Percentiles rank a stretch among this genome's conserved stretches.
Conservation (phyloP, 2,888 invertebrate genomes). For the Ceramica pisi region DNA sequence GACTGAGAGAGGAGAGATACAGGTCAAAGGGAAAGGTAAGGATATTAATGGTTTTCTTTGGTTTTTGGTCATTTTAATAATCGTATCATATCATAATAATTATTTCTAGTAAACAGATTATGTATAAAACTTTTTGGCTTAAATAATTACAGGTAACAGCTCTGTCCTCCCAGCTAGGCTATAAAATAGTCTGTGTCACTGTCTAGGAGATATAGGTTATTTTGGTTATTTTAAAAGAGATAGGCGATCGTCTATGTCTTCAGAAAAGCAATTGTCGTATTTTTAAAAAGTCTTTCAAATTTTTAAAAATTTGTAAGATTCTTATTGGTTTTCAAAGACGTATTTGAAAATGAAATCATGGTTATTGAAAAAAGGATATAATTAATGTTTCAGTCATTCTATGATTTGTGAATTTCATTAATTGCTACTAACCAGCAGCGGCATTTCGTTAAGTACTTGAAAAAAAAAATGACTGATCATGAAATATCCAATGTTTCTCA, state of each 20-base stretch:
- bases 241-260: background rate
- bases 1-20: slow-evolving; percentile 95
- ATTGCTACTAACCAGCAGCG: background rate
- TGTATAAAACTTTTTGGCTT: too few relatives aligned
- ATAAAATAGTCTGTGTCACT: too few relatives aligned
- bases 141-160: too few relatives aligned
- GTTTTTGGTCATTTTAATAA: background rate
- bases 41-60: slow-evolving; percentile 20
- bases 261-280: too few relatives aligned
- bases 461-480: background rate
- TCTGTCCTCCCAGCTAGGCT: too few relatives aligned
- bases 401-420: background rate
- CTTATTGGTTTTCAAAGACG: background rate
- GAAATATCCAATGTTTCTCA: slow-evolving; percentile 28
- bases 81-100: too few relatives aligned
- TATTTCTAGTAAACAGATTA: too few relatives aligned
- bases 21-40: slow-evolving; percentile 97
- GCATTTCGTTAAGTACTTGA: background rate
- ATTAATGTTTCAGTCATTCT: too few relatives aligned
- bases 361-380: background rate
- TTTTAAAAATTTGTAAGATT: too few relatives aligned
- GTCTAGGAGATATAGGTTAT: too few relatives aligned
- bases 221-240: background rate
- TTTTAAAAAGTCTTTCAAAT: too few relatives aligned
- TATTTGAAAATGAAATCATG: background rate